phyloP scores from a whole-genome alignment of 2,113 vertebrate genomes.

The Psettodes erumei region DNA sequence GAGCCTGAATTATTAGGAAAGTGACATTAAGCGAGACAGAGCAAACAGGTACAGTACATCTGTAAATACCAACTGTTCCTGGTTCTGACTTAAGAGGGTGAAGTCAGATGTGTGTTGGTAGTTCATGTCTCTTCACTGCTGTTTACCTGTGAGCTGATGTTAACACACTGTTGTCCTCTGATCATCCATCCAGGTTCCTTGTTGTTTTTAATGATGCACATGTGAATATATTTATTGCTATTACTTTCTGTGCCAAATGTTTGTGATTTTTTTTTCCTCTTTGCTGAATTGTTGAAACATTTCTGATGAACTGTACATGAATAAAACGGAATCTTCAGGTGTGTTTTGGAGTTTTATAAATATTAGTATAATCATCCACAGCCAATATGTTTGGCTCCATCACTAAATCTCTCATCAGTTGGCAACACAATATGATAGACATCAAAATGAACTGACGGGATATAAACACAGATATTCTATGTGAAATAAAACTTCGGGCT shows the following conservation, averaged over 20 bases:
- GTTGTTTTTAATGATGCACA: conserved; percentile 57
- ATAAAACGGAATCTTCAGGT: conserved; percentile 53
- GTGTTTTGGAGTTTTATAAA: neutral
- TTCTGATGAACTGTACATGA: conserved; percentile 67
- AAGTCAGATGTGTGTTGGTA: conserved; percentile 30
- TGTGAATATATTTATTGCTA: conserved; percentile 51
- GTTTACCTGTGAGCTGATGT: conserved; percentile 55
- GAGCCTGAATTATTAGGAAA: neutral
- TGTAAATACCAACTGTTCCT: conserved; percentile 51
- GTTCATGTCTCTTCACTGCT: conserved; percentile 47
- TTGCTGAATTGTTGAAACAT: conserved; percentile 54
- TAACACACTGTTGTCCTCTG: conserved; percentile 28
- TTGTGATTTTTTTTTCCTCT: conserved; percentile 59
- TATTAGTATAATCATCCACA: neutral
- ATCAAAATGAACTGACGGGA: neutral
- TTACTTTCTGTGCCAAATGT: conserved; percentile 71
- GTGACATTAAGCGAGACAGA: neutral
- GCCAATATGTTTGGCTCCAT: neutral
- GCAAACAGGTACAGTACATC: conserved; percentile 5
- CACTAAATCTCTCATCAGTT: neutral
- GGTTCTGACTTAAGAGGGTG: conserved; percentile 18
- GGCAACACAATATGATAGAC: neutral
- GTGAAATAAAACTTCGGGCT: neutral
- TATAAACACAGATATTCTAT: neutral
- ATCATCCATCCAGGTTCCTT: conserved; percentile 14